Percentiles rank a stretch among this genome's conserved stretches.
Conservation (phyloP, 2,888 invertebrate genomes). For the Epistrophella euchroma region DNA sequence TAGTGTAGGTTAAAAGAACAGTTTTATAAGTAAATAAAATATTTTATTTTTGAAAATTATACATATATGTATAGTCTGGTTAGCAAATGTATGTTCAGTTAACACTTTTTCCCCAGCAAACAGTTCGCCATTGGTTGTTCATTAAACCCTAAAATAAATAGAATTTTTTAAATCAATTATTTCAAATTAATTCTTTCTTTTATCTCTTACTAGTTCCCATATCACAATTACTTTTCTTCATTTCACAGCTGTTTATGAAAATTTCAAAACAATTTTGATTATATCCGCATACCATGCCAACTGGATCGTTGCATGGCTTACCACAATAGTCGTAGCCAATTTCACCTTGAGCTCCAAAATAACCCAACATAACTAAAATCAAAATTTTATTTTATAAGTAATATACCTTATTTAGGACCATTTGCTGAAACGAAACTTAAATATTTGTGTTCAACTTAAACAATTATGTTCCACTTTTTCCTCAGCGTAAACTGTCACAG, state of each 20-base stretch:
- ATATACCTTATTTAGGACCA: not conserved
- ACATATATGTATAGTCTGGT: no score
- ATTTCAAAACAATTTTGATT: conserved; percentile 4
- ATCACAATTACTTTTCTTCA: conserved; percentile 15
- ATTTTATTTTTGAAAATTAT: no score
- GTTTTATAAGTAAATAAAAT: no score
- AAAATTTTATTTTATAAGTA: not conserved
- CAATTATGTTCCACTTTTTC: no score
- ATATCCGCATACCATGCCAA: conserved; percentile 14
- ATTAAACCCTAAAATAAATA: conserved; percentile 11
- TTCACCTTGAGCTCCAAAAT: not conserved
- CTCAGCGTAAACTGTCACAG: no score
- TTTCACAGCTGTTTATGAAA: not conserved
- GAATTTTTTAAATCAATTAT: not conserved
- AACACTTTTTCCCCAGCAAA: conserved; percentile 23
- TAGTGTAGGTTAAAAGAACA: no score
- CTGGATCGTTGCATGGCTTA: conserved; percentile 15
- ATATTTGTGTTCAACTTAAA: no score
- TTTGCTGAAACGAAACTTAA: no score
- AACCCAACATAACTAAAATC: conserved; percentile 3
- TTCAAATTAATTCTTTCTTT: not conserved
- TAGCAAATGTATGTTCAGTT: not conserved
- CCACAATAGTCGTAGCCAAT: conserved; percentile 14
- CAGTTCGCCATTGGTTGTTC: not conserved
- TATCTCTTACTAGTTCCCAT: conserved; percentile 1